phyloP scores from a whole-genome alignment of 2,113 vertebrate species.

The Cynopterus brachyotis region DNA sequence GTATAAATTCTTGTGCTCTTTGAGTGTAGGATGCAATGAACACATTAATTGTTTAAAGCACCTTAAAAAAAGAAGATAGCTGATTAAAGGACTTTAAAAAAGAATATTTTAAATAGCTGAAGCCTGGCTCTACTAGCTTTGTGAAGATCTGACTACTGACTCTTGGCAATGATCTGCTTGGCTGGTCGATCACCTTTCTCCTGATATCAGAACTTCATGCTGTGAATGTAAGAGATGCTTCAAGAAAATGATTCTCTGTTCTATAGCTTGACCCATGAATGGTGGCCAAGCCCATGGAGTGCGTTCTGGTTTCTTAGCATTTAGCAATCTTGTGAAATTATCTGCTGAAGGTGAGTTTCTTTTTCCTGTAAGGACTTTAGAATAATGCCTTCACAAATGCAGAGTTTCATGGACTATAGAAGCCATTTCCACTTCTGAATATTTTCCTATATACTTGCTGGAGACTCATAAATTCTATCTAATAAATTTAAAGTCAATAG shows the following conservation, averaged over 20 bases:
- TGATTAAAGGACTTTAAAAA: neutral
- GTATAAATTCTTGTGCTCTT: neutral
- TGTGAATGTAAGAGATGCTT: neutral
- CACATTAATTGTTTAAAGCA: neutral
- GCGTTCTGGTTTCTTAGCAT: neutral
- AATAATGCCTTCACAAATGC: neutral
- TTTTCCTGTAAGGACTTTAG: neutral
- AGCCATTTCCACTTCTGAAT: neutral
- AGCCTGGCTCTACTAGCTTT: neutral
- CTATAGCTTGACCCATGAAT: neutral
- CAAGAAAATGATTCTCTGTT: neutral
- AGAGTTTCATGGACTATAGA: neutral
- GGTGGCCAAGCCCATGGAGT: fast-evolving
- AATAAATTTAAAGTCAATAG: neutral
- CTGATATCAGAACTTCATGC: neutral
- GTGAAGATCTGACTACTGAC: neutral
- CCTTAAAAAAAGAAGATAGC: neutral
- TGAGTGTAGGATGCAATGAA: neutral
- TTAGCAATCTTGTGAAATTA: neutral
- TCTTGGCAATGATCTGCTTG: neutral
- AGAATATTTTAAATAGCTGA: neutral
- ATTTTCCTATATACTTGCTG: neutral
- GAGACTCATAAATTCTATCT: neutral
- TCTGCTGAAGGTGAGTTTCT: neutral
- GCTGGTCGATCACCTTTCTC: neutral